Conservation (phyloP, 2,797 vertebrate genomes). For the Melopsittacus undulatus region DNA sequence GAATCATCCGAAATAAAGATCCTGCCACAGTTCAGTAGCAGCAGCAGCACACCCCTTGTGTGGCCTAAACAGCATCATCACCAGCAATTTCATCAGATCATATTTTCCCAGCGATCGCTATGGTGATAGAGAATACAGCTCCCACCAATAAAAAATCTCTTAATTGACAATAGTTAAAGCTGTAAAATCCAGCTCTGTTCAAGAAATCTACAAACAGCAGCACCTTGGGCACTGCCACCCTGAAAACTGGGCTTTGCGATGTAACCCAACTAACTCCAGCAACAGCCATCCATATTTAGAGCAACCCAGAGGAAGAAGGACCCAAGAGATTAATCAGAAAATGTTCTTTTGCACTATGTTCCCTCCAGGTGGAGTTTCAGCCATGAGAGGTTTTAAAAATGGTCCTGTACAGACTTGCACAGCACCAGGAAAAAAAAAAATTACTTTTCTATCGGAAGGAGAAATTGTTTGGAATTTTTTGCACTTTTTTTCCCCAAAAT, state of each 20-base stretch:
- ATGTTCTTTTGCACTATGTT: neutral
- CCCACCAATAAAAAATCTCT: neutral
- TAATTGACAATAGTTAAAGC: neutral
- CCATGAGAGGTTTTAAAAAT: neutral
- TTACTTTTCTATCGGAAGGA: neutral
- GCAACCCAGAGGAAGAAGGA: neutral
- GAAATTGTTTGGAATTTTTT: neutral
- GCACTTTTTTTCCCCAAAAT: neutral
- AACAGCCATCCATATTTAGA: fast-evolving
- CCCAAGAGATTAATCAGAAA: neutral
- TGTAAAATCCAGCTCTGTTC: neutral
- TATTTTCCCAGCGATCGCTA: neutral
- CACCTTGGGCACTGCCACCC: neutral
- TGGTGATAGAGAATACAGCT: neutral
- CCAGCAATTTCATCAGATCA: neutral
- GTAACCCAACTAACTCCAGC: neutral
- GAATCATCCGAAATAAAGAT: neutral
- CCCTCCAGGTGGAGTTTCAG: neutral
- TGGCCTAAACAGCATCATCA: neutral
- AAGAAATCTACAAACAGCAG: neutral
- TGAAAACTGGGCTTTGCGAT: fast-evolving
- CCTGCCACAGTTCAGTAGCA: neutral
- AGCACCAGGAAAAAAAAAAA: neutral
- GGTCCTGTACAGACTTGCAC: neutral
- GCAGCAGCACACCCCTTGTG: neutral